Base-by-base conservation (phyloP, 1,140 invertebrate genomes). In the Arion vulgaris region DNA sequence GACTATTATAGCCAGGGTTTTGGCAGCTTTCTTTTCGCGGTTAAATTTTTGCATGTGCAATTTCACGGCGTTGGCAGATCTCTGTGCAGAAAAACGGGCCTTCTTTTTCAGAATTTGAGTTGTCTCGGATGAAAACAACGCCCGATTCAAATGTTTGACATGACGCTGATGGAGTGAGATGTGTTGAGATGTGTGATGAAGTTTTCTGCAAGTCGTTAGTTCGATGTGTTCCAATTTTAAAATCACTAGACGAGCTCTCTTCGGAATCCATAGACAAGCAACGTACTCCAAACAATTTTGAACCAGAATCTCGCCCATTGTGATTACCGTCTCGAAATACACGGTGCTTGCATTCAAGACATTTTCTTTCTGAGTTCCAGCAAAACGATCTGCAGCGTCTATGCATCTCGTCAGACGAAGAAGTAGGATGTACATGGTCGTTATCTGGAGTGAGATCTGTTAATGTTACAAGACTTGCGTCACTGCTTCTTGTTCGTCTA, bases 1-100 rank as follows among this genome's bases (percentile, higher is more conserved):
- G 96, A 99, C 98, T 85, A 99, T 99, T 73, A 99, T 95, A 57
- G 98, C 98, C 75, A 99, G 93, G 84, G 99, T 98, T 81, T 99
- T 94, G 0, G 98, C 99, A 0, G 98, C 98, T 74, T 98, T 94
- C 90, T 85, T 84, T 76, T 84, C 83, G 51, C 83, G 69, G 71
- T 84, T 80, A 76, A 84, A 84, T 57, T 84, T 84, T 72, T 80
- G 77, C 83, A 84, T 84, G 78, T 84, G 83, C 32, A 74, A 36
- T 51, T 72, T 84, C 53, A 81, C n/a, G 19, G 51, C 80, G 49
- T 53, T 72, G 34, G 41, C 80, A 7, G 80, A 71, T 23, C 41
- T 72, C 11, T 72, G 69, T 1, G 49, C 36, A 19, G 80, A 81
- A 26, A 81, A 57, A n/a, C 75, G 75, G 28, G 62, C n/a, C 23